Conservation (phyloP, 2,888 invertebrate genomes). For the Tenthredo mesomela region DNA sequence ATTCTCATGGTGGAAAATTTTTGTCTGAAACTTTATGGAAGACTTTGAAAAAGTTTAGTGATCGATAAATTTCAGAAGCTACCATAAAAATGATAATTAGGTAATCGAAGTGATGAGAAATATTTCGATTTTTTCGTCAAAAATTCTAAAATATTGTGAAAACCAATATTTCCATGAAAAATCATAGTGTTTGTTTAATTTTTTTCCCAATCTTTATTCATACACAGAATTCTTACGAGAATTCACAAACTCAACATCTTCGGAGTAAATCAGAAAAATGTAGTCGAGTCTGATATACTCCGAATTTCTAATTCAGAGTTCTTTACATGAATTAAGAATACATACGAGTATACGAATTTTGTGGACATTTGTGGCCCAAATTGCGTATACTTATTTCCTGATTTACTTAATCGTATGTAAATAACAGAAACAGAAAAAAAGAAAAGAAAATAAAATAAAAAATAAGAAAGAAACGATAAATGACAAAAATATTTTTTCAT, state of each 20-base stretch:
- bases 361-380: conserved; percentile 5
- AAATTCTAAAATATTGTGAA: not conserved
- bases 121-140: not conserved
- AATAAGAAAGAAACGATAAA: conserved; percentile 19
- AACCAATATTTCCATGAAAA: not conserved
- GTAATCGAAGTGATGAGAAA: not conserved
- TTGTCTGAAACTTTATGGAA: not conserved
- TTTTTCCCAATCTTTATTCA: not conserved
- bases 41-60: not conserved
- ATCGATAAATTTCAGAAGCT: not conserved
- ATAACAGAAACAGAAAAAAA: not conserved
- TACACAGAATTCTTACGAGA: not conserved
- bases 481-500: conserved; percentile 33
- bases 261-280: not conserved
- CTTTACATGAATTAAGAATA: not conserved
- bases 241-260: not conserved
- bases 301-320: not conserved
- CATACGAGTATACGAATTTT: not conserved
- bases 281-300: not conserved
- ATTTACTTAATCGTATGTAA: not conserved
- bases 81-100: not conserved
- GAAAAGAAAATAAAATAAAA: not conserved
- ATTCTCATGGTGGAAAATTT: not conserved
- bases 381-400: not conserved
- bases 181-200: not conserved